Conservation (phyloP, 2,113 vertebrate species). For the Callospermophilus lateralis region DNA sequence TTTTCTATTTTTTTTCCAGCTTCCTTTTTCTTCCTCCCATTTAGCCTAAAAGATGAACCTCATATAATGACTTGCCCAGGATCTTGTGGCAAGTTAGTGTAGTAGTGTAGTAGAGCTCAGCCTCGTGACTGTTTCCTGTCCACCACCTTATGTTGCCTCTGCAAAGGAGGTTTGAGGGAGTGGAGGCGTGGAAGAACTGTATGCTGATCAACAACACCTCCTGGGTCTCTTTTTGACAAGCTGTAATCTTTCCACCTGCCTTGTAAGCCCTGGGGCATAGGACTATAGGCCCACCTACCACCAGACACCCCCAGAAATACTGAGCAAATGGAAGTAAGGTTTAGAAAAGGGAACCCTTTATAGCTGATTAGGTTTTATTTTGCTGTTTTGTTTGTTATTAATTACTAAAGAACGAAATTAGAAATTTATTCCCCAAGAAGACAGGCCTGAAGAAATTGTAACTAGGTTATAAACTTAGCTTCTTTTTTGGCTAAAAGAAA, state of each 20-base stretch:
- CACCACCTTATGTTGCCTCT: background rate
- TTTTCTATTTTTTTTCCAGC: slow-evolving; percentile 14
- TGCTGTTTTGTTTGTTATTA: slow-evolving; percentile 62
- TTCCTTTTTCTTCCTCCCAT: slow-evolving; percentile 26
- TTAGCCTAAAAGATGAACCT: slow-evolving; percentile 50
- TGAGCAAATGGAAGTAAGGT: background rate
- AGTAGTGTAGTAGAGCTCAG: background rate
- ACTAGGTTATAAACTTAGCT: slow-evolving; percentile 58
- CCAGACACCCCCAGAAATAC: background rate
- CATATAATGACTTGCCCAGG: slow-evolving; percentile 3
- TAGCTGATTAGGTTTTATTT: slow-evolving; percentile 53
- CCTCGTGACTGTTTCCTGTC: background rate
- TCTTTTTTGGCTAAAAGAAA: slow-evolving; percentile 53
- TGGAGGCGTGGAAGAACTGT: background rate
- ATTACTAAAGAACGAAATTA: slow-evolving; percentile 54
- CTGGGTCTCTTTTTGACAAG: background rate
- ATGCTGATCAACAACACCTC: background rate
- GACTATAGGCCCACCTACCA: background rate
- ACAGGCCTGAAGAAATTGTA: slow-evolving; percentile 49
- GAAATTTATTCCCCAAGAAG: slow-evolving; percentile 47
- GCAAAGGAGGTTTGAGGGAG: background rate
- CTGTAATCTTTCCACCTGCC: background rate
- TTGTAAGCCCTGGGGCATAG: background rate
- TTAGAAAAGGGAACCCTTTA: slow-evolving; percentile 20
- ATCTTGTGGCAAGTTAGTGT: slow-evolving; percentile 21